A percentile compares a stretch with the other conserved stretches of the same genome.
These are phyloP conservation scores for Drosophila subpulchrella DNA, from an alignment of 1,140 invertebrate genomes.

Conservation along the genomic window DNA sequence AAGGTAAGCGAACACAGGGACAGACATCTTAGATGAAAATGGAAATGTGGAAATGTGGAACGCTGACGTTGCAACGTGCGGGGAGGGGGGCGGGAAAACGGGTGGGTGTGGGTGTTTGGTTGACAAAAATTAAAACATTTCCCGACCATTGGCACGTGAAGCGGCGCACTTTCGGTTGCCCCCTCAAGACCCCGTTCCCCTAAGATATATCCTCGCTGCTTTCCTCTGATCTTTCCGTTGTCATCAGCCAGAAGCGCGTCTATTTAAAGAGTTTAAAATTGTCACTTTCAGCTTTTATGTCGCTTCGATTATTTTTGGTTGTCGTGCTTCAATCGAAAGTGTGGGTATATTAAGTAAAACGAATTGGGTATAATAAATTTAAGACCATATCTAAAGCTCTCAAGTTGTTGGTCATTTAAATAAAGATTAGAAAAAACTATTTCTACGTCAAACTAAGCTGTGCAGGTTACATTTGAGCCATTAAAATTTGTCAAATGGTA, in stretches of 20 bases:
- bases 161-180: constrained; percentile 36
- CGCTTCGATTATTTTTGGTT: neutral
- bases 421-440: neutral
- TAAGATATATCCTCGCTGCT: neutral
- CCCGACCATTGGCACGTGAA: constrained; percentile 48
- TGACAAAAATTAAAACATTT: constrained; percentile 39
- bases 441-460: constrained; percentile 1
- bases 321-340: neutral
- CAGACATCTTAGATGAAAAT: constrained; percentile 45
- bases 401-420: constrained; percentile 16
- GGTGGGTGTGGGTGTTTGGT: constrained; percentile 1
- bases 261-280: constrained; percentile 42
- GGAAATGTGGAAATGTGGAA: constrained; percentile 50
- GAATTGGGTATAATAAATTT: neutral
- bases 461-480: neutral
- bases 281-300: constrained; percentile 33
- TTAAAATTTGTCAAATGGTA: neutral
- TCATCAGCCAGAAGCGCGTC: constrained; percentile 5
- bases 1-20: constrained; percentile 9
- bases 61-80: constrained; percentile 61
- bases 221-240: constrained; percentile 38
- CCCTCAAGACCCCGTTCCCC: neutral
- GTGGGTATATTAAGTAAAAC: neutral
- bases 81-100: constrained; percentile 8
- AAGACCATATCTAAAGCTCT: constrained; percentile 56